Percentiles rank a stretch among this genome's conserved stretches.
These are phyloP conservation scores for Drosophila pallidifrons DNA, from an alignment of 1,140 invertebrate genomes.

Conservation along the genomic window DNA sequence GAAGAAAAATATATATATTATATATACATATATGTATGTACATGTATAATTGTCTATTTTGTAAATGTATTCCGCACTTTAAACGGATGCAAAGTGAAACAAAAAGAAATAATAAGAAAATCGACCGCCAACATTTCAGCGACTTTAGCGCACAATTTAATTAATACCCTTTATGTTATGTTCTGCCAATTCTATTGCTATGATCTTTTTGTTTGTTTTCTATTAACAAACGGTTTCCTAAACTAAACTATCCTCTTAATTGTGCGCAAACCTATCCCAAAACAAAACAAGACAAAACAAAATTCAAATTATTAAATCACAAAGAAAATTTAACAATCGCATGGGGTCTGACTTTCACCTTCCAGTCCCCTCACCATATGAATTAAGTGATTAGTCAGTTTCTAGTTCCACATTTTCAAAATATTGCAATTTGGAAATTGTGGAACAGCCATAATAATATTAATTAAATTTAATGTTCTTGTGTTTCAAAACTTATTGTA, in stretches of 20 bases:
- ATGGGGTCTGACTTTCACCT: neutral
- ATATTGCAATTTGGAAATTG: neutral
- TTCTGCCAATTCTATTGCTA: neutral
- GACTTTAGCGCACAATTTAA: constrained; percentile 26
- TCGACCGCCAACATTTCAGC: neutral
- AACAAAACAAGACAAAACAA: neutral
- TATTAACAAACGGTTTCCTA: constrained; percentile 31
- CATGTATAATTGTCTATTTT: constrained; percentile 62
- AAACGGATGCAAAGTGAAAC: constrained; percentile 35
- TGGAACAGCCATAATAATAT: constrained; percentile 14
- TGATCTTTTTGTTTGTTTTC: neutral
- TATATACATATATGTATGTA: constrained; percentile 51
- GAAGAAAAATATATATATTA: constrained; percentile 7
- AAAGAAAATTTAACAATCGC: constrained; percentile 6
- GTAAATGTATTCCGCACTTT: constrained; percentile 57
- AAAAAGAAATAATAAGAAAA: constrained; percentile 7
- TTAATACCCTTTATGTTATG: constrained; percentile 5
- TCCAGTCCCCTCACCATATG: neutral
- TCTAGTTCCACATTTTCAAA: constrained; percentile 15
- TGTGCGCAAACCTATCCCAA: constrained; percentile 17
- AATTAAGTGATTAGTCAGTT: neutral
- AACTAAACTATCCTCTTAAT: constrained; percentile 7
- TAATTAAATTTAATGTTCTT: constrained; percentile 34
- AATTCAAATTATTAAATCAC: neutral
- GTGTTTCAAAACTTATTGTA: constrained; percentile 33